Percentiles rank a stretch among this genome's conserved stretches.
These are phyloP conservation scores for Microcebus lehilahytsara DNA, from an alignment of 2,113 vertebrate species.

Conservation along the genomic window DNA sequence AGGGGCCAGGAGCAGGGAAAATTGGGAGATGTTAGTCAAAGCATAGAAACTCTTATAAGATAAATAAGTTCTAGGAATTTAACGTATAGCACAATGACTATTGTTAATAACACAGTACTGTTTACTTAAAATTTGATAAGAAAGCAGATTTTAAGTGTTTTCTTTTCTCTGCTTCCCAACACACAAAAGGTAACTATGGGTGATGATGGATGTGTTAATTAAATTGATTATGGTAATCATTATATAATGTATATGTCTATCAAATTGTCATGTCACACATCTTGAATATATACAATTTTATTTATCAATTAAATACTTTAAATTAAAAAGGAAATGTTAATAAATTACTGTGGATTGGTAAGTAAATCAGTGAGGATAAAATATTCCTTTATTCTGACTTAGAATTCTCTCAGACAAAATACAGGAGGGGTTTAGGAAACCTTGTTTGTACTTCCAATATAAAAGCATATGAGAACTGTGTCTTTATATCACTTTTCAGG, in stretches of 20 bases:
- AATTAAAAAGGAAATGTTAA: neutral
- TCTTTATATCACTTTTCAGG: conserved; percentile 34
- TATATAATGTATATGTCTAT: neutral
- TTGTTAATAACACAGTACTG: neutral
- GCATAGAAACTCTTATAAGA: neutral
- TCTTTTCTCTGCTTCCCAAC: too few relatives aligned
- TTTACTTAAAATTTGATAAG: neutral
- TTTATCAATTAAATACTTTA: neutral
- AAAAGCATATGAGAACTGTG: neutral
- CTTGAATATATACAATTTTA: neutral
- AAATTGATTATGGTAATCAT: neutral
- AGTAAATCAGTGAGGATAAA: neutral
- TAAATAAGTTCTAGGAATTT: neutral
- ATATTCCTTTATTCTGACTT: neutral
- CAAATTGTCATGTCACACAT: neutral
- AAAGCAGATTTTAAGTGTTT: neutral
- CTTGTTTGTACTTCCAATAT: neutral
- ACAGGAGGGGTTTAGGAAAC: neutral
- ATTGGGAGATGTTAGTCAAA: neutral
- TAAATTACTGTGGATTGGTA: neutral
- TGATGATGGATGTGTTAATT: neutral
- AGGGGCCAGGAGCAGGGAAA: neutral
- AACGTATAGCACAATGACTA: neutral
- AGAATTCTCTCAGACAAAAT: neutral
- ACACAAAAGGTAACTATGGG: neutral